Percentiles rank a stretch among this genome's conserved stretches.
These are phyloP conservation scores for Dendrolimus houi DNA, from an alignment of 2,888 invertebrate species.

Conservation along the genomic window DNA sequence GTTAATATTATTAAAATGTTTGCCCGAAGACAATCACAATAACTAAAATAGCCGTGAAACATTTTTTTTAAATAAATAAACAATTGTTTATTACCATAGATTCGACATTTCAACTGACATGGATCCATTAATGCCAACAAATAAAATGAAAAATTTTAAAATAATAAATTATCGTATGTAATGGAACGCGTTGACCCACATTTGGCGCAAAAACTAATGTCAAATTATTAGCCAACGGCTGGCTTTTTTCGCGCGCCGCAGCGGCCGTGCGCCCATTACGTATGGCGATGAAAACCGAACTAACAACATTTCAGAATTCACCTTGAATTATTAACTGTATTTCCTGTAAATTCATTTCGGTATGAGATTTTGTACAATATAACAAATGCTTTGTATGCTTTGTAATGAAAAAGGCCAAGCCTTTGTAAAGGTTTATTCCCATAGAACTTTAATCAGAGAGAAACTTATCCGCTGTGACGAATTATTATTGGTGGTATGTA, in stretches of 20 bases:
- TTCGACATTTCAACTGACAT: not conserved
- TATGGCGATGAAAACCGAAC: not conserved
- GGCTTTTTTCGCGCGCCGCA: conserved; percentile 50
- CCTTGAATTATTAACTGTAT: conserved; percentile 7
- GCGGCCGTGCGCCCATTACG: conserved; percentile 19
- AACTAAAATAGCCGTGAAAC: not conserved
- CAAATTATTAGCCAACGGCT: conserved; percentile 21
- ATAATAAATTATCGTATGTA: conserved; percentile 7
- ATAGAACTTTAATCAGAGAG: not conserved
- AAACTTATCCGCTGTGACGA: too few species aligned
- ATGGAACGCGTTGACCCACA: conserved; percentile 44
- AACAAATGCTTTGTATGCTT: not conserved
- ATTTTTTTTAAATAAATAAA: not conserved
- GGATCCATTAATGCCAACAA: not conserved
- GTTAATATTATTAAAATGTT: too few species aligned
- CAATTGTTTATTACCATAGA: not conserved
- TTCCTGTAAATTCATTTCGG: not conserved
- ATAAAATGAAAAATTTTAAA: not conserved
- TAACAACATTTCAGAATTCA: conserved; percentile 6
- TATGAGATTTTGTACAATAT: conserved; percentile 8
- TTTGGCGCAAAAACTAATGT: conserved; percentile 56
- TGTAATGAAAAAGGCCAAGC: not conserved
- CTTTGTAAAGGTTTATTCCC: not conserved
- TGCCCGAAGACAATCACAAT: too few species aligned
- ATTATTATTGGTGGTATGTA: too few species aligned